Evolutionary conservation across 2,797 vertebrate genomes (phyloP).

Genomic region (Pempheris klunzingeri): DNA sequence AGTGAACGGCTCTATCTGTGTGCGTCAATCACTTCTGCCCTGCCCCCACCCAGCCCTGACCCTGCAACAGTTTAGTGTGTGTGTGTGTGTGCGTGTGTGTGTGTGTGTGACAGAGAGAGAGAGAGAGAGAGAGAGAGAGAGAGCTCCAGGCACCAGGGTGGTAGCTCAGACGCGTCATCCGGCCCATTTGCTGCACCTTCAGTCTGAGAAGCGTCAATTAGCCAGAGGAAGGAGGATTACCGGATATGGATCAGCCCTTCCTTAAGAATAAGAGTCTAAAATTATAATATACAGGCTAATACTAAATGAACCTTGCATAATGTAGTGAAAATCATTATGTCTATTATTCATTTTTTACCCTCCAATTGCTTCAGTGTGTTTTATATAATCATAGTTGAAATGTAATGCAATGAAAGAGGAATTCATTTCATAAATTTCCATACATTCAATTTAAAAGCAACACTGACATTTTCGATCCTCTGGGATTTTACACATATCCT

Average conservation of each 20-base stretch:
- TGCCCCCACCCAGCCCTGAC: constrained; percentile 64
- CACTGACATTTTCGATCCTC: too few species aligned
- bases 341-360: not conserved
- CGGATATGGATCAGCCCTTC: constrained; percentile 1
- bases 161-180: constrained; percentile 58
- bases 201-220: not conserved
- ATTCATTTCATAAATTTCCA: too few species aligned
- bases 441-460: too few species aligned
- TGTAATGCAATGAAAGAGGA: too few species aligned
- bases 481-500: too few species aligned
- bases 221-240: not conserved
- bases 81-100: constrained; percentile 6
- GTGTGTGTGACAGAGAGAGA: constrained; percentile 19
- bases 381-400: too few species aligned
- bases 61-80: constrained; percentile 28
- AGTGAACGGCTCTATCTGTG: constrained; percentile 38
- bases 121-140: constrained; percentile 5
- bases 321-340: not conserved
- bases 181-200: constrained; percentile 49
- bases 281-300: not conserved
- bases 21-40: constrained; percentile 68
- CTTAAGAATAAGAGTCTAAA: constrained; percentile 31
- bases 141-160: constrained; percentile 24
- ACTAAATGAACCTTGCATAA: not conserved
- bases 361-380: not conserved